Conservation (phyloP, 2,113 vertebrate species). For the Spheniscus mendiculus region DNA sequence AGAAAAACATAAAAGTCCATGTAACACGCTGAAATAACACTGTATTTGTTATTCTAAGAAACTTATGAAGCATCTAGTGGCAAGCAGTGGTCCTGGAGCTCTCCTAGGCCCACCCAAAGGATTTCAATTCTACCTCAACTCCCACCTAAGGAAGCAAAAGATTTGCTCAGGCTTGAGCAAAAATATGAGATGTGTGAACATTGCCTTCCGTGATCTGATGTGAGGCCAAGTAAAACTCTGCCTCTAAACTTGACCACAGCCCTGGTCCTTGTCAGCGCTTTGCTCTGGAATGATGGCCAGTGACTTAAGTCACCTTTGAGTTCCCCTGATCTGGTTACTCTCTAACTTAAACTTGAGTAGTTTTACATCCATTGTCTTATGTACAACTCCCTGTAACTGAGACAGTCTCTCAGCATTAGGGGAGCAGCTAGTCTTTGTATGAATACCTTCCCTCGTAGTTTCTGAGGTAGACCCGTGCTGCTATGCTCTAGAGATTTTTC, state of each 20-base stretch:
- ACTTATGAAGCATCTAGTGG: background rate
- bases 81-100: background rate
- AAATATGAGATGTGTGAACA: accelerated
- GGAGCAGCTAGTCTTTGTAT: background rate
- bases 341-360: background rate
- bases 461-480: background rate
- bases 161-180: background rate
- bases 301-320: background rate
- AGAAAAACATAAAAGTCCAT: background rate
- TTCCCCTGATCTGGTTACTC: background rate
- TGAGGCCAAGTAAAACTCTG: background rate
- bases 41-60: background rate
- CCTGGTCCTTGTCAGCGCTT: background rate
- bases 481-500: background rate
- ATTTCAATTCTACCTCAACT: background rate
- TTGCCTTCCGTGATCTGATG: accelerated
- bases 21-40: background rate
- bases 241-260: background rate
- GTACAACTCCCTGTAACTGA: accelerated
- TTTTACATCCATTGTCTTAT: background rate
- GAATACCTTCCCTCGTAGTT: background rate
- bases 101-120: background rate
- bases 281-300: background rate
- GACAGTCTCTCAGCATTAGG: too few relatives aligned
- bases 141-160: background rate